Evolutionary conservation across 2,113 vertebrate genomes (phyloP), one percentile per base, ranked within the genome.

Genomic region (Podiceps cristatus): DNA sequence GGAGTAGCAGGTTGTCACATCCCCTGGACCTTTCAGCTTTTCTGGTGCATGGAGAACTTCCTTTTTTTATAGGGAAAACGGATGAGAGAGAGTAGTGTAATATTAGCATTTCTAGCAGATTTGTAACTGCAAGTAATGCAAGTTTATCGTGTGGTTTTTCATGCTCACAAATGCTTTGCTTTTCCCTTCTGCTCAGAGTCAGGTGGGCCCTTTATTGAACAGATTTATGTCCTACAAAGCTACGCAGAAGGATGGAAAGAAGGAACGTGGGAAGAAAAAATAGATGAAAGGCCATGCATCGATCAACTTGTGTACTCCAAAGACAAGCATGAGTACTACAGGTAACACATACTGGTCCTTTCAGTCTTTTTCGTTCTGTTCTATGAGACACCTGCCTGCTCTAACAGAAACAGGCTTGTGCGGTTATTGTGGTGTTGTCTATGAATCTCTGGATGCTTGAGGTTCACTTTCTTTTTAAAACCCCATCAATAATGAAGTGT

Each of bases 181-280:
- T 62, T 62, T 20, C 55, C 33, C 49, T 91, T 40, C 87, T 80
- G 35, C 95, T 18, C 95, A 99, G 99, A 99, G 96, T 99, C 99
- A 31, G 99, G 99, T 17, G 99, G 99, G 19, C 99, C 99, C 10
- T 99, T 99, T 78, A 99, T 99, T 27, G 99, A 99, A 69, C 99
- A 99, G 92, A 98, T 99, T 22, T 99, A 99, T 24, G 98, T 99
- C 42, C 98, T 99, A 42, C 99, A 99, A 95, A 98, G 98, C 85
- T 99, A 99, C 0, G 98, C 98, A 1, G 99, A 99, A 88, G 99
- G 99, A 62, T 99, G 99, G 99, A 99, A 99, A 31, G 99, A 99
- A 78, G 99, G 99, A 10, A 98, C 98, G 25, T 99, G 99, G 99
- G 99, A 99, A 80, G 99, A 99, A 98, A 99, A 99, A 95, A 98